A percentile compares a stretch with the other conserved stretches of the same genome.
Evolutionary conservation across 2,797 vertebrate species (phyloP).

Genomic region (Moxostoma hubbsi): DNA sequence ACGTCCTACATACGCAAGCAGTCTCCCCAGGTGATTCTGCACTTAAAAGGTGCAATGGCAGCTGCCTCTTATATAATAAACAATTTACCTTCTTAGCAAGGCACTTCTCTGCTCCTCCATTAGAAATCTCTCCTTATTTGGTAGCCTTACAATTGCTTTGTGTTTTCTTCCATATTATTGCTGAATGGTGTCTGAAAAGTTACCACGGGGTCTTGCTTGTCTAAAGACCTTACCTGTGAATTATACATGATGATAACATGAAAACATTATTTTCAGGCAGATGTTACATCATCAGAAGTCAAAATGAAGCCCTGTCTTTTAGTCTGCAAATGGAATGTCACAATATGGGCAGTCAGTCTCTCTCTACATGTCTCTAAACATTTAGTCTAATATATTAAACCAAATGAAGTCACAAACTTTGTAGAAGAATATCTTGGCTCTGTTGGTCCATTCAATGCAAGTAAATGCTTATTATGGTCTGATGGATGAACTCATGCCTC

Average conservation of each 20-base stretch:
- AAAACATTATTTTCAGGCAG: conserved; percentile 10
- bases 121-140: conserved; percentile 54
- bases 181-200: conserved; percentile 1
- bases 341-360: neutral
- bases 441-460: neutral
- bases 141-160: conserved; percentile 20
- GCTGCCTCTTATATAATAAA: conserved; percentile 50
- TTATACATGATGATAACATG: conserved; percentile 7
- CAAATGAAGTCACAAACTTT: neutral
- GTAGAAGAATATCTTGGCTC: neutral
- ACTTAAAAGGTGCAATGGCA: conserved; percentile 43
- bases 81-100: conserved; percentile 56
- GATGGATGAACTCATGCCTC: too few species aligned
- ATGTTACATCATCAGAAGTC: neutral
- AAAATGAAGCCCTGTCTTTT: neutral
- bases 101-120: conserved; percentile 36
- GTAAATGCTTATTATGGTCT: too few species aligned
- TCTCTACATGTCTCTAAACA: neutral
- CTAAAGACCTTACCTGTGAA: neutral
- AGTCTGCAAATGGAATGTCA: neutral
- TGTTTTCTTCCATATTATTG: conserved; percentile 27
- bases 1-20: conserved; percentile 34
- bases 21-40: conserved; percentile 20
- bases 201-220: neutral
- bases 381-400: conserved; percentile 3